Base-by-base conservation (phyloP, 2,888 invertebrate genomes). In the Nemapogon koenigi region DNA sequence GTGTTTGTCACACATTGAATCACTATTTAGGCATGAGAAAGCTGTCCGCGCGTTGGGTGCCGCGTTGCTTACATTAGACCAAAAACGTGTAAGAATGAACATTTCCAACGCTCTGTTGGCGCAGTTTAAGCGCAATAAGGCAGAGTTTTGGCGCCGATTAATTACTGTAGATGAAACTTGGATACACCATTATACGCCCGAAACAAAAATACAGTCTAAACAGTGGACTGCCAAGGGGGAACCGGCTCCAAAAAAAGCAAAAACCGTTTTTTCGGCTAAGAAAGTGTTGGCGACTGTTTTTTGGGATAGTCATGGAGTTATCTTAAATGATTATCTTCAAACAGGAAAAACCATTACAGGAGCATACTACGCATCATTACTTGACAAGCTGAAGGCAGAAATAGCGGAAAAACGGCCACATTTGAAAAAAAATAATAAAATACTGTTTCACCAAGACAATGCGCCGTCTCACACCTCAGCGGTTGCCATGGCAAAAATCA, bases 401-500 rank as follows among this genome's bases (percentile, higher is more conserved):
- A 2, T 38, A 13, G 35, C 17, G 35, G 18, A 31, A 31, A 41
- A 35, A 39, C 38, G 31, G 15, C 38, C 38, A 15, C 38, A 29
- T 35, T 38, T 26, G 35, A 30, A 40, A 33, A 37, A 42, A 42
- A 15, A n/a, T n/a, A n/a, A n/a, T n/a, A 16, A 29, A 37, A 41
- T 37, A 15, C 37, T 41, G 33, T 40, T 41, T 35, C 40, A 38
- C 35, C 41, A 41, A 32, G 43, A 40, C 41, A 43, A 41, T 26
- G 42, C 39, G 11, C 35, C 33, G 35, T 33, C 37, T 25, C 41
- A 40, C 38, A 41, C 39, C 35, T 46, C 38, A 32, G 35, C 43
- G 41, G 46, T 48, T 46, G 37, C 40, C 36, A 42, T 42, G 40
- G 35, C 41, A 14, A 43, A 44, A 44, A 43, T 43, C 39, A 27